Evolutionary conservation across 92 coral and sea anemone genomes (phyloP).

Genomic region (Galaxea fascicularis): DNA sequence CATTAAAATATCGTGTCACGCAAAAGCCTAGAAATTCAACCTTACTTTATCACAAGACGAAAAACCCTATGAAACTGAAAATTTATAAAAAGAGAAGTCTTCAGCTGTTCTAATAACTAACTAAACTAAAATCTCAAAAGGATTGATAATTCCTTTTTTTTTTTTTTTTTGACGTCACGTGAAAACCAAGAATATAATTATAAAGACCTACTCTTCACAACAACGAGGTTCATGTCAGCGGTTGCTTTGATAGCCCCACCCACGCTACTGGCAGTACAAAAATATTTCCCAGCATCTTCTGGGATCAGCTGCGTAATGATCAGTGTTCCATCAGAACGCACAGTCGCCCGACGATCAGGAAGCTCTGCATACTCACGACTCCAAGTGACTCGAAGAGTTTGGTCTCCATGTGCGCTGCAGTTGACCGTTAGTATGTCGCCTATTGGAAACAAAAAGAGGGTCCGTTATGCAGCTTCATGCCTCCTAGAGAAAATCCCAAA

Average conservation of each 20-base stretch:
- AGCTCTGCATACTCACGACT: constrained; percentile 59
- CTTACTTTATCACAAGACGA: no score
- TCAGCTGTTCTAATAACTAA: no score
- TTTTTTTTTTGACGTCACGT: no score
- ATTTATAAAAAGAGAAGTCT: no score
- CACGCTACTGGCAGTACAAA: constrained; percentile 65
- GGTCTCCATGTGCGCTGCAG: constrained; percentile 72
- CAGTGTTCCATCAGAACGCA: constrained; percentile 57
- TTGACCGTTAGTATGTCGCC: constrained; percentile 58
- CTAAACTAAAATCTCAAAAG: no score
- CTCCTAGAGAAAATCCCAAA: no score
- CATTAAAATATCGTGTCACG: no score
- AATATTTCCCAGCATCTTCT: constrained; percentile 72
- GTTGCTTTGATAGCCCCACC: constrained; percentile 65
- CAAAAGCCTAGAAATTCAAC: no score
- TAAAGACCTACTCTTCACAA: constrained; percentile 58
- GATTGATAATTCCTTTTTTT: no score
- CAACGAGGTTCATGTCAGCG: constrained; percentile 56
- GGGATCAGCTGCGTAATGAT: constrained; percentile 64
- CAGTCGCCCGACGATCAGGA: constrained; percentile 51
- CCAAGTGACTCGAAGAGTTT: constrained; percentile 68
- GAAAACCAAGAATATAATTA: background rate
- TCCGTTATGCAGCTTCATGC: background rate
- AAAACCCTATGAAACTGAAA: no score
- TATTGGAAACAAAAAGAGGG: background rate